Evolutionary conservation across 2,797 vertebrate species (phyloP).

Genomic region (Xerus rutilus): DNA sequence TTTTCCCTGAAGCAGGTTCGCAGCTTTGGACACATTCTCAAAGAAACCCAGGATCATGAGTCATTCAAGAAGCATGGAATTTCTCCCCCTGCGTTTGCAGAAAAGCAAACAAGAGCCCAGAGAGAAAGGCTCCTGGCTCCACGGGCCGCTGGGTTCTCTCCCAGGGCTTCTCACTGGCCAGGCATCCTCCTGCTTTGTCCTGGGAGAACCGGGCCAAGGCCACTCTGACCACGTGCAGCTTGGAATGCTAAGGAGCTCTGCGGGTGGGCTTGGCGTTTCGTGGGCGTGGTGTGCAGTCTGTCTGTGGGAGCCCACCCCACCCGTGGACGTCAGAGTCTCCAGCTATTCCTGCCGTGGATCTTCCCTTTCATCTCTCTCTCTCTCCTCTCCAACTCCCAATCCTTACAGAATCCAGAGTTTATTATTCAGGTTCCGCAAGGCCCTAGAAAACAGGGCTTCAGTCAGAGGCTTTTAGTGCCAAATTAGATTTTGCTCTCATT

Average conservation of each 20-base stretch:
- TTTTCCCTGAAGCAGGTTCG: neutral
- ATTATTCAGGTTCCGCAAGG: conserved; percentile 48
- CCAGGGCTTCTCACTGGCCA: neutral
- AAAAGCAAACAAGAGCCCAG: neutral
- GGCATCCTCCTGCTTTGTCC: neutral
- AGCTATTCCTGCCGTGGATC: conserved; percentile 28
- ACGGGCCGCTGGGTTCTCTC: neutral
- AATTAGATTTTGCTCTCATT: conserved; percentile 80
- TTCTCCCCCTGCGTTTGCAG: neutral
- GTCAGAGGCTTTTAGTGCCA: conserved; percentile 76
- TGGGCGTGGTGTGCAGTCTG: neutral
- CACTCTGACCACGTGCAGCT: neutral
- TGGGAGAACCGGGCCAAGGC: neutral
- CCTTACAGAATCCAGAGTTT: conserved; percentile 29
- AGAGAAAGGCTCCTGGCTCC: neutral
- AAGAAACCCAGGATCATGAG: neutral
- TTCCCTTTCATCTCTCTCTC: conserved; percentile 1
- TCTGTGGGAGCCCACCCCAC: neutral
- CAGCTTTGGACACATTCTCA: neutral
- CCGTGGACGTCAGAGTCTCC: neutral
- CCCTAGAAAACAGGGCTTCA: conserved; percentile 70
- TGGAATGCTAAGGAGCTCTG: neutral
- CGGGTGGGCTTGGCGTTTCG: neutral
- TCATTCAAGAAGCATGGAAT: neutral
- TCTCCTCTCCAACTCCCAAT: neutral